These are phyloP conservation scores for Tenebrosternarchus preto DNA, from an alignment of 2,113 vertebrate genomes.

Conservation along the genomic window DNA sequence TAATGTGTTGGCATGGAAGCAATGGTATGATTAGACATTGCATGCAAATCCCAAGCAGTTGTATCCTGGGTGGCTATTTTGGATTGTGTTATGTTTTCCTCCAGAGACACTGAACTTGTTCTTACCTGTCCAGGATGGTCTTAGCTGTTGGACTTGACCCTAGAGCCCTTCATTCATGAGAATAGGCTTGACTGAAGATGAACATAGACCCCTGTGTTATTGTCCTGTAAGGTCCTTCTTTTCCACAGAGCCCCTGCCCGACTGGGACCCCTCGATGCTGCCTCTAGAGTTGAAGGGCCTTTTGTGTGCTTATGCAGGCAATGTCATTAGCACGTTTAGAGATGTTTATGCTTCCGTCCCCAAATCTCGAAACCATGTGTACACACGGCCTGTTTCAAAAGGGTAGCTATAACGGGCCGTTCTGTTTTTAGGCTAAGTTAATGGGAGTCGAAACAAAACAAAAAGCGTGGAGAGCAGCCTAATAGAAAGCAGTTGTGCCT, in stretches of 20 bases:
- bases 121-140: slow-evolving; percentile 5
- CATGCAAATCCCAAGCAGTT: neutral
- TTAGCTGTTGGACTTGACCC: slow-evolving; percentile 16
- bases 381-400: slow-evolving; percentile 9
- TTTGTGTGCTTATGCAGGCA: neutral
- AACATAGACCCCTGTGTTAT: too few species aligned
- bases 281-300: neutral
- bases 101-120: neutral
- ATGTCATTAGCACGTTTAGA: slow-evolving; percentile 11
- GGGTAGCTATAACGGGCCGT: slow-evolving; percentile 15
- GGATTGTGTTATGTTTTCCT: neutral
- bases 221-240: too few species aligned
- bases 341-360: neutral
- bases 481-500: slow-evolving; percentile 43
- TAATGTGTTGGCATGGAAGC: neutral
- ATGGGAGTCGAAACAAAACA: slow-evolving; percentile 41
- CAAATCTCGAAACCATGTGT: slow-evolving; percentile 2
- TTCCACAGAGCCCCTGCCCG: too few species aligned
- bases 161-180: neutral
- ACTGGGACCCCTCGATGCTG: neutral
- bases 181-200: neutral
- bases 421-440: slow-evolving; percentile 45
- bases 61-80: neutral
- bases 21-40: neutral
- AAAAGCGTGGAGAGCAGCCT: slow-evolving; percentile 29